Conservation (phyloP, 2,797 vertebrate species). For the Coracias cyanogaster region DNA sequence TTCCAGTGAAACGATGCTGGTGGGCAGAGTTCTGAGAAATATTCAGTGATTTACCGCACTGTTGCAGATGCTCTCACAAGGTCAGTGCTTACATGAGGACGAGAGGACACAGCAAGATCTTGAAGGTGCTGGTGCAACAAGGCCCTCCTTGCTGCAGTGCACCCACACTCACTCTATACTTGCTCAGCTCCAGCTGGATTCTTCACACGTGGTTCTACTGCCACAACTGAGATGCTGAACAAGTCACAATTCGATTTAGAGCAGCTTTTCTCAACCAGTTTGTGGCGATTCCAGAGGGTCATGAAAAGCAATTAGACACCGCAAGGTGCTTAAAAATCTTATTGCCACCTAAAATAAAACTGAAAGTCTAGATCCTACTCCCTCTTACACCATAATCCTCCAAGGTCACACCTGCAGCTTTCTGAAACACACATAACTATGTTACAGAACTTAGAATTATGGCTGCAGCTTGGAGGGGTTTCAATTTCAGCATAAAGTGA, state of each 20-base stretch:
- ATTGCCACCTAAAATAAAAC: neutral
- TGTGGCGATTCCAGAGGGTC: neutral
- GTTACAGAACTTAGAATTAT: neutral
- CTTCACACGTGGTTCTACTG: neutral
- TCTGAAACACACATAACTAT: neutral
- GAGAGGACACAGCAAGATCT: neutral
- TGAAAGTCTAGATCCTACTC: neutral
- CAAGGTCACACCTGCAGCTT: neutral
- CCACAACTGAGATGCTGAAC: neutral
- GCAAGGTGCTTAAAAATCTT: neutral
- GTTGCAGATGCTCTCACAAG: neutral
- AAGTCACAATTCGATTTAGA: neutral
- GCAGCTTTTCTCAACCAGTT: neutral
- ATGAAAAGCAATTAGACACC: constrained; percentile 21
- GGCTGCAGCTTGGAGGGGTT: neutral
- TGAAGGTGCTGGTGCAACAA: too few relatives aligned
- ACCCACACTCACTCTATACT: rapidly evolving
- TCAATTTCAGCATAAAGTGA: neutral
- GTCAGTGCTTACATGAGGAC: neutral
- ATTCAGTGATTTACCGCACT: neutral
- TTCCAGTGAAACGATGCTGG: neutral
- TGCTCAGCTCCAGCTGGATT: neutral
- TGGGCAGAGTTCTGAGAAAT: neutral
- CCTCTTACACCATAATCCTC: neutral
- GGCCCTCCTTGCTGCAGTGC: neutral